Percentiles rank a stretch among this genome's conserved stretches.
Evolutionary conservation across 2,888 invertebrate species (phyloP).

Genomic region (Harpalus rubripes): DNA sequence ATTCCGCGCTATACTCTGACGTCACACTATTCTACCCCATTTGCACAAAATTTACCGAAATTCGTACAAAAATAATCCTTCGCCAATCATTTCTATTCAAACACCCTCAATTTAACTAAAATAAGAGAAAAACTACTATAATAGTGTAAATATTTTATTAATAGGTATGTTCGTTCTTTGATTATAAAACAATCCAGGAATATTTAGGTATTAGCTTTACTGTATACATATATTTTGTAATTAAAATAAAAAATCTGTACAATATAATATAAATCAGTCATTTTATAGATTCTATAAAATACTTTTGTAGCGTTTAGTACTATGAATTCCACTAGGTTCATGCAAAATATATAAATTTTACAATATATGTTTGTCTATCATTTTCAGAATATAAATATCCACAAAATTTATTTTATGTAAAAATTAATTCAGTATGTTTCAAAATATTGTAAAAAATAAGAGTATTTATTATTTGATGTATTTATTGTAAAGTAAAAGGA

Average conservation of each 20-base stretch:
- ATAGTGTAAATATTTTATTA: neutral
- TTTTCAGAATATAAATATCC: neutral
- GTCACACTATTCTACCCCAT: too few relatives aligned
- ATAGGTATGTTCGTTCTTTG: neutral
- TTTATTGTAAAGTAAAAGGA: too few relatives aligned
- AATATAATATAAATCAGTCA: constrained; percentile 54
- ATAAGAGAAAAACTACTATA: neutral
- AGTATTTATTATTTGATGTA: too few relatives aligned
- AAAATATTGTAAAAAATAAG: too few relatives aligned
- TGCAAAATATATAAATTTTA: constrained; percentile 16
- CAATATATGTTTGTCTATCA: neutral
- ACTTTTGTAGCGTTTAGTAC: constrained; percentile 17
- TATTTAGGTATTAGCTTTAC: constrained; percentile 24
- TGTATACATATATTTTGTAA: constrained; percentile 48
- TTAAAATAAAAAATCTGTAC: constrained; percentile 55
- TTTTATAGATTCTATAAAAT: constrained; percentile 50
- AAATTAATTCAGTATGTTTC: neutral
- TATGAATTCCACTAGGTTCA: constrained; percentile 20
- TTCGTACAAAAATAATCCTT: too few relatives aligned
- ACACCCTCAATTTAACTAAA: too few relatives aligned
- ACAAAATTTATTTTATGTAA: constrained; percentile 1
- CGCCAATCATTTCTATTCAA: too few relatives aligned
- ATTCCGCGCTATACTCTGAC: too few relatives aligned
- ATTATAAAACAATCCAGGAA: constrained; percentile 26
- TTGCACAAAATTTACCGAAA: too few relatives aligned